Evolutionary conservation across 2,888 invertebrate genomes (phyloP).

Genomic region (Torymus texanus): DNA sequence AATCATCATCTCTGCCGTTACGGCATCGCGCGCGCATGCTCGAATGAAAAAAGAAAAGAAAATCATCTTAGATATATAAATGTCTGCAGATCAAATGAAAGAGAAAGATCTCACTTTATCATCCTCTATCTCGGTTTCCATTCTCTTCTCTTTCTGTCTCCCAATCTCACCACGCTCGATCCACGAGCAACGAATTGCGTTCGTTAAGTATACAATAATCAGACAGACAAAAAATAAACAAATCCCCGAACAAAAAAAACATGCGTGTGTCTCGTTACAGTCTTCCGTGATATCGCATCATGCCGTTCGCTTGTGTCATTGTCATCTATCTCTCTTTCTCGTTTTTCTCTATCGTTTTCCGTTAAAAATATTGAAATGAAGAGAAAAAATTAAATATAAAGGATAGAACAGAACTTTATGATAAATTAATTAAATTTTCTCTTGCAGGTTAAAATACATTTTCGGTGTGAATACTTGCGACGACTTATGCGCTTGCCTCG

Average conservation of each 20-base stretch:
- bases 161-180: conserved; percentile 55
- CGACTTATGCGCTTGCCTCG: conserved; percentile 56
- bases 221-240: conserved; percentile 31
- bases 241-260: too few relatives aligned
- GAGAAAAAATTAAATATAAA: neutral
- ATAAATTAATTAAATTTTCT: conserved; percentile 49
- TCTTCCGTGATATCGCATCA: conserved; percentile 24
- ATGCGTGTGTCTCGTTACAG: conserved; percentile 15
- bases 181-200: conserved; percentile 57
- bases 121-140: neutral
- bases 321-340: conserved; percentile 20
- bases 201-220: conserved; percentile 18
- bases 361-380: conserved; percentile 18
- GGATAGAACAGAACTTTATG: conserved; percentile 10
- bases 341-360: conserved; percentile 31
- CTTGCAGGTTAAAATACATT: conserved; percentile 56
- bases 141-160: conserved; percentile 25
- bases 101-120: conserved; percentile 22
- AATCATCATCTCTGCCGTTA: conserved; percentile 21
- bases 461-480: conserved; percentile 58
- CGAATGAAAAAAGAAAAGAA: neutral
- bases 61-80: conserved; percentile 34
- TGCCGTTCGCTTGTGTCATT: neutral
- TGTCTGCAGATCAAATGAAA: conserved; percentile 28
- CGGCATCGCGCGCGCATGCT: conserved; percentile 37